Percentiles rank a stretch among this genome's conserved stretches.
Conservation (phyloP, 1,140 invertebrate species). For the Sipha flava region DNA sequence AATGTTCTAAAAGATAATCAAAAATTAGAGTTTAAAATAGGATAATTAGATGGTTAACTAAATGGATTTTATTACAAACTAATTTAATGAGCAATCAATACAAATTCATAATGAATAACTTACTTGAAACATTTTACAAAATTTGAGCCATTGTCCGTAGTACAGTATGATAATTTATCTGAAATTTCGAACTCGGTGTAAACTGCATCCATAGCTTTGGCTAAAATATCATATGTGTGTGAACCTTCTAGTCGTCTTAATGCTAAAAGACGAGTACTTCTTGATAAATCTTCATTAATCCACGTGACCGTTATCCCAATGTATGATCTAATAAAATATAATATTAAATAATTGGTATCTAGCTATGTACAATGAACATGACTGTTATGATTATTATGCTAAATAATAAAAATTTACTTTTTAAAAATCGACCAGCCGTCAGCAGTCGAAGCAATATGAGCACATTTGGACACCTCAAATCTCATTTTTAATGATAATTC, state of each 20-base stretch:
- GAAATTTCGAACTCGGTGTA: neutral
- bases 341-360: neutral
- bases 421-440: neutral
- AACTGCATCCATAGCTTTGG: neutral
- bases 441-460: neutral
- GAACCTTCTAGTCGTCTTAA: neutral
- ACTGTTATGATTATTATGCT: no score
- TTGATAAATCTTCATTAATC: neutral
- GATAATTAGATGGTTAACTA: no score
- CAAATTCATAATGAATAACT: neutral
- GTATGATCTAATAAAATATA: neutral
- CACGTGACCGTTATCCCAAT: neutral
- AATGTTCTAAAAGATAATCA: no score
- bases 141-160: no score
- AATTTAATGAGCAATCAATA: neutral
- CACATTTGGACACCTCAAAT: neutral
- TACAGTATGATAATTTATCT: neutral
- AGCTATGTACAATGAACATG: neutral
- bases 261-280: neutral
- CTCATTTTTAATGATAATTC: neutral
- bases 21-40: no score
- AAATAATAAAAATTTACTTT: no score
- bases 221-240: neutral
- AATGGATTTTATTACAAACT: no score
- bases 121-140: neutral